phyloP scores from a whole-genome alignment of 2,113 vertebrate genomes.

The Cryptomyrus ogoouensis region DNA sequence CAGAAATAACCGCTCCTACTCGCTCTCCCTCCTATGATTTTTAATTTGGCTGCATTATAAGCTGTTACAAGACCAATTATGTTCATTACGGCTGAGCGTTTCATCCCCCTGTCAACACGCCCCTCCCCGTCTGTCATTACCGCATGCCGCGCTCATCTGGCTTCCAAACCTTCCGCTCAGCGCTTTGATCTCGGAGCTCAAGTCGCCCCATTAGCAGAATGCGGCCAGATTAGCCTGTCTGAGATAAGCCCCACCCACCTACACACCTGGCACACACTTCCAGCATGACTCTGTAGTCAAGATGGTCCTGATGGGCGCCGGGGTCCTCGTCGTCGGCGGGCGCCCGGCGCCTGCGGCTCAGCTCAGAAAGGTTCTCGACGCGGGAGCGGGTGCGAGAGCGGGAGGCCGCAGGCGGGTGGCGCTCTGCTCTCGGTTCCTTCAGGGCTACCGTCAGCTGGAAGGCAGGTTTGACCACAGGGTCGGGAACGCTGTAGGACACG shows the following conservation, averaged over 20 bases:
- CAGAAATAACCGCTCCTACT: background rate
- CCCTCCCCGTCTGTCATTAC: background rate
- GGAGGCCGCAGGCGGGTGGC: conserved; percentile 33
- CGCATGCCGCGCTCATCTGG: background rate
- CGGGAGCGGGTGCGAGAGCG: conserved; percentile 48
- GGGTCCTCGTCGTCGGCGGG: conserved; percentile 79
- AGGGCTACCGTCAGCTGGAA: conserved; percentile 82
- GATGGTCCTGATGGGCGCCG: conserved; percentile 72
- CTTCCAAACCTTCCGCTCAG: background rate
- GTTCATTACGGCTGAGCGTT: background rate
- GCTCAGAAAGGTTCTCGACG: conserved; percentile 53
- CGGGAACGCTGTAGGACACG: conserved; percentile 83
- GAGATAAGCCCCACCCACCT: background rate
- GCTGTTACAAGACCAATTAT: background rate
- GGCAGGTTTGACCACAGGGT: conserved; percentile 79
- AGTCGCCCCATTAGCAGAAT: background rate
- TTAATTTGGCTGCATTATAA: background rate
- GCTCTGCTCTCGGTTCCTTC: conserved; percentile 69
- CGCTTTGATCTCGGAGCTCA: background rate
- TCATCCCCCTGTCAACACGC: background rate
- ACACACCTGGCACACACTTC: conserved; percentile 80
- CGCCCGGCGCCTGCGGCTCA: conserved; percentile 53
- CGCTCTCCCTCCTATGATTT: background rate
- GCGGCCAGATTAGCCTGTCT: background rate
- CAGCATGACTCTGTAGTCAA: conserved; percentile 75